phyloP scores from a whole-genome alignment of 2,797 vertebrate species.

The Hippocampus kuda region DNA sequence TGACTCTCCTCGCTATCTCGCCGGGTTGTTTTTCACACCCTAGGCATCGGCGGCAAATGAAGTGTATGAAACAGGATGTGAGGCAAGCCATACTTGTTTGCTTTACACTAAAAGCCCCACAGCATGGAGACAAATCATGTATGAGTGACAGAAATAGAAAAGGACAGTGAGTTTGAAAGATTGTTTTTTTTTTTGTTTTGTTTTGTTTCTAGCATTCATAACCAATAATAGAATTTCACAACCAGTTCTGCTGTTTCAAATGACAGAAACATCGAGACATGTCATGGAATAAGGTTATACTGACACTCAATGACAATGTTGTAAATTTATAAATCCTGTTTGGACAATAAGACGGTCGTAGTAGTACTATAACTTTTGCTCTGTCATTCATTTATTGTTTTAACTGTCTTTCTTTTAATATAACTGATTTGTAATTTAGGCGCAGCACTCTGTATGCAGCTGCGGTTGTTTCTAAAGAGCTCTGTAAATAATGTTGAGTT shows the following conservation, averaged over 20 bases:
- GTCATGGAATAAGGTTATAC: neutral
- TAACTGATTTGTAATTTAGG: too few relatives aligned
- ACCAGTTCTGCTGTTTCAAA: constrained; percentile 8
- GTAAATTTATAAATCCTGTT: too few relatives aligned
- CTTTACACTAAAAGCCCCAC: constrained; percentile 25
- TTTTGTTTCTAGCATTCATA: neutral
- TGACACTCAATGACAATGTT: too few relatives aligned
- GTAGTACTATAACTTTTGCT: too few relatives aligned
- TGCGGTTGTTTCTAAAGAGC: too few relatives aligned
- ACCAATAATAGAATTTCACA: neutral
- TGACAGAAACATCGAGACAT: neutral
- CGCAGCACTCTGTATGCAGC: too few relatives aligned
- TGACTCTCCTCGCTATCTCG: constrained; percentile 5
- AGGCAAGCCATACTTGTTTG: constrained; percentile 40
- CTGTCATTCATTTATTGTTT: too few relatives aligned
- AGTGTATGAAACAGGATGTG: constrained; percentile 46
- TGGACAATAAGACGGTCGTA: too few relatives aligned
- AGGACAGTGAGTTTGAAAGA: constrained; percentile 3
- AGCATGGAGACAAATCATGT: constrained; percentile 21
- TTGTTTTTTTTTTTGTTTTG: neutral
- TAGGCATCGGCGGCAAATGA: constrained; percentile 39
- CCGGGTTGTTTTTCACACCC: constrained; percentile 17
- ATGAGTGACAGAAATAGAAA: constrained; percentile 21
- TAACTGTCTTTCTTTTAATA: too few relatives aligned
- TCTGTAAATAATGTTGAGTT: too few relatives aligned